Percentiles rank a stretch among this genome's conserved stretches.
phyloP scores from a whole-genome alignment of 2,888 invertebrate species.

The Caenorhabditis sp. region DNA sequence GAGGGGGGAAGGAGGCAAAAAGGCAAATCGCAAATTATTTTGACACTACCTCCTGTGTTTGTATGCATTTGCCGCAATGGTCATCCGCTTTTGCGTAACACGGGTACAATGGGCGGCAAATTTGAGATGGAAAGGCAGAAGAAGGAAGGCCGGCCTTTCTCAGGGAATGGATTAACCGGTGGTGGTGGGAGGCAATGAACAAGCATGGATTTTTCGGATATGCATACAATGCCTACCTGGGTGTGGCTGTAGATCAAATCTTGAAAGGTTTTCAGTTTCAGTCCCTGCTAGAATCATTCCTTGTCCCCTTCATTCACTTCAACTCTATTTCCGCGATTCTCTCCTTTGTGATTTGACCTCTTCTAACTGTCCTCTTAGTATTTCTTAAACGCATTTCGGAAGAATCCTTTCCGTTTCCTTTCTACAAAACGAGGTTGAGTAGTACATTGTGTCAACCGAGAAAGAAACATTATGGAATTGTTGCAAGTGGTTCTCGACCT shows the following conservation, averaged over 20 bases:
- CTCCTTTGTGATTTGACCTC: conserved; percentile 6
- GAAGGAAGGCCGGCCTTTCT: conserved; percentile 52
- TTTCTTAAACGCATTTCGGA: conserved; percentile 42
- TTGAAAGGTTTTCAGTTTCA: conserved; percentile 3
- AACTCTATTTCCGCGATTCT: background rate
- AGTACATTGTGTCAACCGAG: conserved; percentile 54
- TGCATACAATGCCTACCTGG: conserved; percentile 39
- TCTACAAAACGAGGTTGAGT: conserved; percentile 55
- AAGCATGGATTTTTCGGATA: conserved; percentile 56
- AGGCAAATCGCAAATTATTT: conserved; percentile 57
- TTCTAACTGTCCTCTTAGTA: conserved; percentile 25
- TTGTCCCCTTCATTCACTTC: background rate
- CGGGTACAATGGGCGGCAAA: conserved; percentile 56
- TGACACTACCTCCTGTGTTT: conserved; percentile 58
- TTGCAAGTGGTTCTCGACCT: conserved; percentile 64
- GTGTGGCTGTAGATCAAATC: conserved; percentile 38
- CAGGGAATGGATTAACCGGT: conserved; percentile 52
- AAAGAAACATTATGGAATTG: conserved; percentile 59
- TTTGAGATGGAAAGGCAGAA: conserved; percentile 44
- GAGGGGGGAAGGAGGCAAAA: conserved; percentile 41
- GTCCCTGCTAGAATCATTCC: conserved; percentile 9
- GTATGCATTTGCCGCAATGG: conserved; percentile 55
- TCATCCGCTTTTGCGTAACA: conserved; percentile 58
- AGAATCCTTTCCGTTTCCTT: conserved; percentile 3
- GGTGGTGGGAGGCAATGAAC: conserved; percentile 56